Base-by-base conservation (phyloP, 2,113 vertebrate species). In the Macaca nemestrina region DNA sequence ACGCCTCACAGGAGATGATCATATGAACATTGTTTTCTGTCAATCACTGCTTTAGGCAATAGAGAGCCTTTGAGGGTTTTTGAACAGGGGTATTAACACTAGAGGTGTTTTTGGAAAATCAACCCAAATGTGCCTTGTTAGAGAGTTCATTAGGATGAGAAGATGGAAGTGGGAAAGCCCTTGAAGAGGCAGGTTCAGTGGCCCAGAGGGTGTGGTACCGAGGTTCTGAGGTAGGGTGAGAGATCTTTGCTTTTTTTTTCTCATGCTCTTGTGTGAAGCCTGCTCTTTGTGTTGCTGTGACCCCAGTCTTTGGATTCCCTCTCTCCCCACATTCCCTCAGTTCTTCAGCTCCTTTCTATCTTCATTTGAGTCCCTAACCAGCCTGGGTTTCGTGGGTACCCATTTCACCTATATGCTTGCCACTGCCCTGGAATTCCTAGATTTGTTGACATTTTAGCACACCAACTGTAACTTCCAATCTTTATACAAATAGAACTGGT, bases 81-180 rank as follows among this genome's bases (percentile, higher is more conserved):
- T 80, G 40, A 94, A 43, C 73, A 76, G 52, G 5, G 7, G n/a
- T 89, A 35, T 79, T 72, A 52, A 73, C 68, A 70, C 27, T 30
- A 83, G 61, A 88, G 67, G 13, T 35, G 20, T 52, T 95, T 96
- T n/a, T 70, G 76, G 78, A 88, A 94, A 96, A 93, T 43, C 38
- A 86, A 61, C 57, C 22, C 14, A 45, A 52, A 8, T 40, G 50
- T 55, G 57, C 38, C 93, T 72, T 72, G 40, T 50, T 45, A 48
- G 23, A 57, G 17, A 88, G 18, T 78, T 93, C 78, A 48, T 83
- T 81, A 88, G 52, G 64, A 67, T 20, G 38, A 68, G 23, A 86
- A 52, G 30, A 50, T 50, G 25, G 23, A 85, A 72, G 32, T 64
- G 78, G 10, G 7, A 35, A 64, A 93, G 52, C 32, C 61, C 23